Conservation (phyloP, 2,888 invertebrate species). For the Belgica antarctica region DNA sequence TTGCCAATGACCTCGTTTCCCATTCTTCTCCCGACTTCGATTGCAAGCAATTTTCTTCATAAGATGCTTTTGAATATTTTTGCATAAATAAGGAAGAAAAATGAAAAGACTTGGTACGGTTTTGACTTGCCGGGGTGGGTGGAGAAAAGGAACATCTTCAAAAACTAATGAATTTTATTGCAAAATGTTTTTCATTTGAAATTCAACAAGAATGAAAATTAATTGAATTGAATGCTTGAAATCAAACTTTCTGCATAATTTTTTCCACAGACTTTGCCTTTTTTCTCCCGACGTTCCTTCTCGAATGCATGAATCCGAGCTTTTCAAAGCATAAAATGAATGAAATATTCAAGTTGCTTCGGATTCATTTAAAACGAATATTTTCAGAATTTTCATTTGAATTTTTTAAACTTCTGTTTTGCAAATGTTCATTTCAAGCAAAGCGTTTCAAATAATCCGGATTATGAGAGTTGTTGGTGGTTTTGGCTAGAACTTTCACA, state of each 20-base stretch:
- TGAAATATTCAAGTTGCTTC: no score
- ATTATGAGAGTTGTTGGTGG: no score
- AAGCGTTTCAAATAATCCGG: no score
- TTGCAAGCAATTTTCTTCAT: constrained; percentile 30
- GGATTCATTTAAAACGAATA: no score
- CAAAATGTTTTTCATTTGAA: constrained; percentile 3
- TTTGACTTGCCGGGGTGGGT: no score
- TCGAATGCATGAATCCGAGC: background rate
- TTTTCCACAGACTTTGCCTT: background rate
- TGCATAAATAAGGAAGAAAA: constrained; percentile 14
- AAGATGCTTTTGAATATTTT: constrained; percentile 28
- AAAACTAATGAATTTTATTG: constrained; percentile 21
- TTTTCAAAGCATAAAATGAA: background rate
- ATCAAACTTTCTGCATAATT: constrained; percentile 7
- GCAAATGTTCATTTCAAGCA: no score
- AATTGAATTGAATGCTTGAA: constrained; percentile 1
- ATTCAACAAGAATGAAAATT: constrained; percentile 11
- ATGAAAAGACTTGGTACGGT: no score
- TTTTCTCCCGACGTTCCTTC: background rate
- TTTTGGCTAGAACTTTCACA: no score
- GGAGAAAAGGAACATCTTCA: constrained; percentile 22
- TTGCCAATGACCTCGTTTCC: constrained; percentile 17
- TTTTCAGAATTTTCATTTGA: no score
- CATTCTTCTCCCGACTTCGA: background rate
- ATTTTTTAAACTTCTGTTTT: no score